phyloP scores from a whole-genome alignment of 1,140 invertebrate species.

The Drosophila sp. region DNA sequence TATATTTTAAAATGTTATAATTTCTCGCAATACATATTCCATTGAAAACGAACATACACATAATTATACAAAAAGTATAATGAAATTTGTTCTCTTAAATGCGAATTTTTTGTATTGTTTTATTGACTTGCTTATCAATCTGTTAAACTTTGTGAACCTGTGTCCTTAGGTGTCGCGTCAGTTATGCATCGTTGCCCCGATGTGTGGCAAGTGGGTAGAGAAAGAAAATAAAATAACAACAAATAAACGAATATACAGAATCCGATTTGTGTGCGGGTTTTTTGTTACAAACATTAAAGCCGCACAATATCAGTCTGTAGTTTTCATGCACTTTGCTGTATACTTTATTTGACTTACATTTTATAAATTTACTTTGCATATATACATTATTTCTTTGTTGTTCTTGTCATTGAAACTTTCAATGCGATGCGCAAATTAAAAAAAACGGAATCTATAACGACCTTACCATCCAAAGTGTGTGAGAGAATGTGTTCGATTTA shows the following conservation, averaged over 20 bases:
- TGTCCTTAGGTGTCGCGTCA: slow-evolving; percentile 48
- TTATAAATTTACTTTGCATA: too few relatives aligned
- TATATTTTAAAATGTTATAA: too few relatives aligned
- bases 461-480: too few relatives aligned
- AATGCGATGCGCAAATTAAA: too few relatives aligned
- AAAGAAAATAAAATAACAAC: slow-evolving; percentile 18
- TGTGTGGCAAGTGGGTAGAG: slow-evolving; percentile 34
- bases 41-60: too few relatives aligned
- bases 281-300: slow-evolving; percentile 50
- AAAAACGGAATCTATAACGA: too few relatives aligned
- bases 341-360: slow-evolving; percentile 9
- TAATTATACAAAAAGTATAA: too few relatives aligned
- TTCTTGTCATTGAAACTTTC: too few relatives aligned
- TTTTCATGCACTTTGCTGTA: background rate
- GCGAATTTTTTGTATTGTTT: slow-evolving; percentile 17
- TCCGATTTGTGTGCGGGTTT: slow-evolving; percentile 20
- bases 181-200: slow-evolving; percentile 61
- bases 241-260: slow-evolving; percentile 10
- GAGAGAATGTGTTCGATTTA: too few relatives aligned
- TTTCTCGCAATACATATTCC: too few relatives aligned
- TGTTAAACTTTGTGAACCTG: slow-evolving; percentile 53
- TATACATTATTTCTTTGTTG: too few relatives aligned
- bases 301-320: slow-evolving; percentile 4
- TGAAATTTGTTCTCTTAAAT: too few relatives aligned
- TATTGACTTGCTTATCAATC: slow-evolving; percentile 62